Conservation (phyloP, 2,797 vertebrate genomes). For the Acanthurus lineatus region DNA sequence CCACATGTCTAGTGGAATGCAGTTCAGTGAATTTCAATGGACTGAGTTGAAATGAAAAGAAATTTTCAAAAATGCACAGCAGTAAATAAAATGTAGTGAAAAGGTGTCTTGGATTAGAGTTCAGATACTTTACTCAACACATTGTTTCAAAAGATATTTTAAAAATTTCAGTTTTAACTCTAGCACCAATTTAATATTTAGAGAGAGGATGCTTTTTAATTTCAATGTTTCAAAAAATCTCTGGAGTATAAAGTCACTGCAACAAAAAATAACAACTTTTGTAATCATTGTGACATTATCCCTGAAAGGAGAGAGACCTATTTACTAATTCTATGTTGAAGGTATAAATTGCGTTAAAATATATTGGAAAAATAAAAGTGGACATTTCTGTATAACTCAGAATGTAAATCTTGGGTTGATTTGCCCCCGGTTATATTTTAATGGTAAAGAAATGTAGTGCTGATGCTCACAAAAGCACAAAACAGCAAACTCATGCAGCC, state of each 20-base stretch:
- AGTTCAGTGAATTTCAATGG: too few species aligned
- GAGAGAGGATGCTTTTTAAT: not conserved
- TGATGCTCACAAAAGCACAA: conserved; percentile 18
- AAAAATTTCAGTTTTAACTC: not conserved
- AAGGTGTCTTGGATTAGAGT: too few species aligned
- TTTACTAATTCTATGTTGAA: not conserved
- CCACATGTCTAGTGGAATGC: too few species aligned
- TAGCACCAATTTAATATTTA: not conserved
- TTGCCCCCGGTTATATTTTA: not conserved
- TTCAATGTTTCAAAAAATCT: not conserved
- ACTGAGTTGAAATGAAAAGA: too few species aligned
- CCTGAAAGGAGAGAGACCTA: not conserved
- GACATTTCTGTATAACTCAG: not conserved
- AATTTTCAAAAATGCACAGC: too few species aligned
- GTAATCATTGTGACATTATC: not conserved
- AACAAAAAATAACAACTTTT: not conserved
- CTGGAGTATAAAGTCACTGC: too few species aligned
- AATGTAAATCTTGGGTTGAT: not conserved
- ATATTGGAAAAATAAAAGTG: not conserved
- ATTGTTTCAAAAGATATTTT: not conserved
- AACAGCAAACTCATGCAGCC: conserved; percentile 3
- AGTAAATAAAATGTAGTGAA: too few species aligned
- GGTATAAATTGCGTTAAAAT: not conserved
- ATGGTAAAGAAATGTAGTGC: not conserved
- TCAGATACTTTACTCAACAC: too few species aligned